Evolutionary conservation across 2,113 vertebrate genomes (phyloP).

Genomic region (Erythrocercus mccallii): DNA sequence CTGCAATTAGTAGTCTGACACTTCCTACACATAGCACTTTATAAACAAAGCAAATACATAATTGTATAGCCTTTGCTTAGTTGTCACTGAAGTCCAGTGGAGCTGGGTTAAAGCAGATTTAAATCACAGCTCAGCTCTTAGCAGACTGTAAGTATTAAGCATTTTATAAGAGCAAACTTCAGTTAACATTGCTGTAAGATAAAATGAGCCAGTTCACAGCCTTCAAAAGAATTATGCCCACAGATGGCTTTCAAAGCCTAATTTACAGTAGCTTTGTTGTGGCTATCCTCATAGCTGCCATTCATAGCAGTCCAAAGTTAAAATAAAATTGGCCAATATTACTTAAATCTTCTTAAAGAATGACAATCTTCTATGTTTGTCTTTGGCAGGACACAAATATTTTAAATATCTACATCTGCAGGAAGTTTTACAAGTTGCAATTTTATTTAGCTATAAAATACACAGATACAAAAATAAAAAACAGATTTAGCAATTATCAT

Average conservation of each 20-base stretch:
- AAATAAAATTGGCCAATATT: background rate
- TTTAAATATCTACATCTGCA: background rate
- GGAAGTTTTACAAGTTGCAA: background rate
- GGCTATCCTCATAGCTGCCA: background rate
- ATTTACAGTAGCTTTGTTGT: background rate
- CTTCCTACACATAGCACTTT: background rate
- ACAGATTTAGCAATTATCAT: background rate
- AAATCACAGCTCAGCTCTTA: background rate
- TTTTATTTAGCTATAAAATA: background rate
- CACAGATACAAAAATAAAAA: background rate
- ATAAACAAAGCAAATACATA: background rate
- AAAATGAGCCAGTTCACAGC: background rate
- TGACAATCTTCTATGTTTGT: background rate
- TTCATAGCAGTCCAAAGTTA: background rate
- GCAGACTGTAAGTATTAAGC: background rate
- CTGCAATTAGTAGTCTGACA: background rate
- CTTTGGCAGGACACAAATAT: background rate
- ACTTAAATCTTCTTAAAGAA: background rate
- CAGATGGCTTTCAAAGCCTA: background rate
- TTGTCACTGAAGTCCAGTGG: background rate
- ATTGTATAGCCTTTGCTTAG: background rate
- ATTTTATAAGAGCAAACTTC: background rate
- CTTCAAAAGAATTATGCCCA: background rate
- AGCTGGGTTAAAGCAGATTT: background rate
- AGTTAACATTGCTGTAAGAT: background rate